Percentiles rank a stretch among this genome's conserved stretches.
Conservation (phyloP, 1,140 invertebrate species). For the Pomacea maculata region DNA sequence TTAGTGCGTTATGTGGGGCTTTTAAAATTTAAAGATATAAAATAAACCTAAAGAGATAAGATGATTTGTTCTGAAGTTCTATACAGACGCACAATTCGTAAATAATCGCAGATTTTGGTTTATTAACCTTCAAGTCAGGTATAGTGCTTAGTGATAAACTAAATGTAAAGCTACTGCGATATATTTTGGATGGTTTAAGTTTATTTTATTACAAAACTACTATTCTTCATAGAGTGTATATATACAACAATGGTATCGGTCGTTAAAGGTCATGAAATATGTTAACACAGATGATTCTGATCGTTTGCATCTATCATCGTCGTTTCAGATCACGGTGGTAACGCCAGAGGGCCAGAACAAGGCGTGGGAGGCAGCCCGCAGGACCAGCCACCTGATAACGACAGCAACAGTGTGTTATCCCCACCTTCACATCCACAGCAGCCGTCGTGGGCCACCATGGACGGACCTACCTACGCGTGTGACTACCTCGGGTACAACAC, state of each 20-base stretch:
- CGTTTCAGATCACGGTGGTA: background rate
- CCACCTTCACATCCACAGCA: background rate
- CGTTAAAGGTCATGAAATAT: background rate
- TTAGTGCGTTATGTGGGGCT: background rate
- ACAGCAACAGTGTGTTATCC: constrained; percentile 2
- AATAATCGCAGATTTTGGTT: background rate
- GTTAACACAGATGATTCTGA: background rate
- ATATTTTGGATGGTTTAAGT: too few relatives aligned
- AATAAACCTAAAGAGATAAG: background rate
- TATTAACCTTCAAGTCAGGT: background rate
- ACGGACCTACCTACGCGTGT: constrained; percentile 39
- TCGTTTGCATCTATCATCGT: background rate
- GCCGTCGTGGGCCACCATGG: constrained; percentile 30
- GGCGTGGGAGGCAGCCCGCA: background rate
- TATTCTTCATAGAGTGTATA: too few relatives aligned
- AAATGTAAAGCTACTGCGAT: background rate
- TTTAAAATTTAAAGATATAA: background rate
- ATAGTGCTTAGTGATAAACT: background rate
- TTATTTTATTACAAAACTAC: too few relatives aligned
- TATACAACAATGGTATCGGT: too few relatives aligned
- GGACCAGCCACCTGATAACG: background rate
- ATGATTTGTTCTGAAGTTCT: background rate
- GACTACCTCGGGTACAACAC: constrained; percentile 43
- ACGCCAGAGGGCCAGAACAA: background rate
- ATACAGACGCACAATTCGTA: background rate